Conservation (phyloP, 2,113 vertebrate genomes). For the Grammomys dolichurus region DNA sequence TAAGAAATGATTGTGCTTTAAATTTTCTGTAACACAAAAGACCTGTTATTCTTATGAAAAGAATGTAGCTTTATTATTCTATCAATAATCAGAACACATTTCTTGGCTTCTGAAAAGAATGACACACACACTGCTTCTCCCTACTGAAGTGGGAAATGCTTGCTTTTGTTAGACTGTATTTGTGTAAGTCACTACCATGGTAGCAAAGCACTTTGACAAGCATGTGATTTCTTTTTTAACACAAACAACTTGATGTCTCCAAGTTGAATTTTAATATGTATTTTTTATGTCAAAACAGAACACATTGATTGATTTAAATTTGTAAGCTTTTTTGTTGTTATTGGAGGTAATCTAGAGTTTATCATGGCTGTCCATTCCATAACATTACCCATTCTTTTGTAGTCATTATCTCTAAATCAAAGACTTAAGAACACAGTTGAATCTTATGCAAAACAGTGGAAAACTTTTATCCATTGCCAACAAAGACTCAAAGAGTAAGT, state of each 20-base stretch:
- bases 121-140: constrained; percentile 43
- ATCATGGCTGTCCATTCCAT: constrained; percentile 32
- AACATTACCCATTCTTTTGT: neutral
- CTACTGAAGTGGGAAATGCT: constrained; percentile 23
- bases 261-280: constrained; percentile 71
- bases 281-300: constrained; percentile 68
- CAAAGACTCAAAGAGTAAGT: neutral
- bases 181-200: constrained; percentile 69
- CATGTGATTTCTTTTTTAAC: constrained; percentile 42
- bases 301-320: constrained; percentile 62
- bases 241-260: constrained; percentile 59
- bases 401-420: neutral
- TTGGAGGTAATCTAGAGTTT: constrained; percentile 63
- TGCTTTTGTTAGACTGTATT: constrained; percentile 72
- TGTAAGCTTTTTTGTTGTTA: neutral
- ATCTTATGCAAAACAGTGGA: neutral
- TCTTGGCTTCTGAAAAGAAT: constrained; percentile 47
- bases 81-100: constrained; percentile 53
- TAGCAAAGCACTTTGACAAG: constrained; percentile 64
- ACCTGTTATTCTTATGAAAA: constrained; percentile 23
- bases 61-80: constrained; percentile 30
- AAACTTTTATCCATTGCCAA: neutral
- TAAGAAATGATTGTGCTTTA: constrained; percentile 40
- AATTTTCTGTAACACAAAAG: constrained; percentile 25
- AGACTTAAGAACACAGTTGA: neutral